Evolutionary conservation across 2,888 invertebrate genomes (phyloP), one percentile per base, ranked within the genome.

Genomic region (Timema podura): DNA sequence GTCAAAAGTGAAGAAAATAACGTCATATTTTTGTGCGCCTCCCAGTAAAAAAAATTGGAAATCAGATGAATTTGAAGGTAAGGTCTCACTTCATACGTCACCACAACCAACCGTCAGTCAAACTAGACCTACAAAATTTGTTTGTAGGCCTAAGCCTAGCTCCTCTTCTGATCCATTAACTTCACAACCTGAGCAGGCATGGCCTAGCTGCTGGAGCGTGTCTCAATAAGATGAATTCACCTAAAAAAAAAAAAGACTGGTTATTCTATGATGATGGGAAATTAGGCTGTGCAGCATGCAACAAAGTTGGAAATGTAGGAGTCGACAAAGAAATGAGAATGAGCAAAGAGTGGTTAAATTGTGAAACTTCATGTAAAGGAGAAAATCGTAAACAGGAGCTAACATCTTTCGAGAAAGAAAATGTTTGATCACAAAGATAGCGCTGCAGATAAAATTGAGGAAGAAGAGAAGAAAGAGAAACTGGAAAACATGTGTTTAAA

Each of bases 221-320:
- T 54, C 54, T 54, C 54, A 54, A 54, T 15, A 54, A 10, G 54
- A 54, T 54, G 6, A 54, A 6, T 6, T 54, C 54, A 54, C 54
- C 16, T 54, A 13, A 5, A 54, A 54, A 54, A 54, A 54, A 15
- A 54, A n/a, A n/a, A n/a, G n/a, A 54, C 54, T 54, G 54, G 54
- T 54, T 54, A 54, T 54, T 54, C 16, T 54, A 54, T 54, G 16
- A 54, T 54, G 16, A 54, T 54, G 54, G 54, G 54, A 54, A 54
- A 54, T 16, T 54, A 15, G 54, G 10, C 54, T 54, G n/a, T n/a
- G n/a, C n/a, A n/a, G n/a, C n/a, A n/a, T n/a, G n/a, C n/a, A n/a
- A n/a, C n/a, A n/a, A n/a, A n/a, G n/a, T n/a, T n/a, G n/a, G n/a
- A n/a, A n/a, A n/a, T n/a, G n/a, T n/a, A n/a, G n/a, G n/a, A n/a